Percentiles rank a stretch among this genome's conserved stretches.
Conservation (phyloP, 1,140 invertebrate species). For the Scaptomyza montana region DNA sequence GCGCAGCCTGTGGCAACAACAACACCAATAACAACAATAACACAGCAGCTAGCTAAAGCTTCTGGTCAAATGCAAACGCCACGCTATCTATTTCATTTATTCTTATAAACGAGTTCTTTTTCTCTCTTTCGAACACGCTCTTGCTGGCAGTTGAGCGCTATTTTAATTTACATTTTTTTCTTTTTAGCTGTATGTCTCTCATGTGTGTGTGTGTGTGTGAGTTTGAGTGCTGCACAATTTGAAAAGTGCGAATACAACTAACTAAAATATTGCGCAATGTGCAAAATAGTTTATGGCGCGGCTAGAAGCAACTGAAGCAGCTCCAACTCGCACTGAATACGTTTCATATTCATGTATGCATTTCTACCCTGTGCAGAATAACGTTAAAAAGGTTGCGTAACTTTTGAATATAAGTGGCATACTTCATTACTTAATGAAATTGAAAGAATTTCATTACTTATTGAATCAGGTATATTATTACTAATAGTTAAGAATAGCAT, state of each 20-base stretch:
- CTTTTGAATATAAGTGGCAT: no score
- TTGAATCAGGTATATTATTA: no score
- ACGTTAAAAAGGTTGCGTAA: no score
- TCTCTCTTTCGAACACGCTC: conserved; percentile 8
- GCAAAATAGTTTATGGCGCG: conserved; percentile 77
- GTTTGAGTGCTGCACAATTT: conserved; percentile 64
- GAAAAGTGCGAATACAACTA: conserved; percentile 65
- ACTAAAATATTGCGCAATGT: conserved; percentile 77
- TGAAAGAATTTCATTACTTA: no score
- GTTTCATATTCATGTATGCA: conserved; percentile 54
- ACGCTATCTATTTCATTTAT: background rate
- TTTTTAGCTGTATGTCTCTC: conserved; percentile 54
- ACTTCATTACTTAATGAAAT: no score
- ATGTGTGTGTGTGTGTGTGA: conserved; percentile 37
- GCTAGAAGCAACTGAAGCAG: conserved; percentile 50
- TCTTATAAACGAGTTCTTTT: background rate
- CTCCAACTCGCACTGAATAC: conserved; percentile 49
- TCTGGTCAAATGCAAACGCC: conserved; percentile 21
- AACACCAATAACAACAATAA: conserved; percentile 17
- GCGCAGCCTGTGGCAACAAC: conserved; percentile 30
- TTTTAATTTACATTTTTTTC: conserved; percentile 77
- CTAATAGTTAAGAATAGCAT: no score
- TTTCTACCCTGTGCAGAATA: conserved; percentile 18
- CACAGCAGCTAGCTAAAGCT: conserved; percentile 17
- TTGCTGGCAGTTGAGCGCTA: conserved; percentile 59